Evolutionary conservation across 2,888 invertebrate genomes (phyloP), one percentile per base, ranked within the genome.

Genomic region (Dendrolimus pini): DNA sequence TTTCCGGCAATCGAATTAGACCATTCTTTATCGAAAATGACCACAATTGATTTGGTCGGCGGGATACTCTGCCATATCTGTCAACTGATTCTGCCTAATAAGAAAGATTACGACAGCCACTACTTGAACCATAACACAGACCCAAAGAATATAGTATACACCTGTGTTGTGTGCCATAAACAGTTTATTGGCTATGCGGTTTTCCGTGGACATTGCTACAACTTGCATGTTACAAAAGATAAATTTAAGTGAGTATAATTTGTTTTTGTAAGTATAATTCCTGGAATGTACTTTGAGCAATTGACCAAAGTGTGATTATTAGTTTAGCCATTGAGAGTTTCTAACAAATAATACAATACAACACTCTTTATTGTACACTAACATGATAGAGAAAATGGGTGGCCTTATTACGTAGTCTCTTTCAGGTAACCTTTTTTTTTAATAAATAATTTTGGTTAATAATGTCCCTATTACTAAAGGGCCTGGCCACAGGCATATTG

Each of bases 181-280:
- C 88, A 91, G 61, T 85, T 92, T 61, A 77, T 82, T 52, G 88
- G 88, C 58, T 93, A 93, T 72, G 85, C 91, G 2, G 91, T 90
- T 59, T 93, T 93, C 77, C 83, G 93, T 58, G 92, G 92, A 41
- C 93, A 93, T 75, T 93, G 93, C 77, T 93, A 93, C 72, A 73
- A 74, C 55, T 77, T 79, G 10, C 93, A 93, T 72, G 91, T 92
- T 54, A 85, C 85, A 18, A 93, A 92, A 71, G 85, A 91, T 58
- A 85, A 89, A 77, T 92, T 88, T 71, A 91, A 86, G 93, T 93
- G 68, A 85, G 91, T 76, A 58, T 56, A 10, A 47, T 6, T 30
- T 30, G 30, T 30, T 30, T 30, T 30, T 30, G 6, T 30, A 30
- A 6, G 6, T 30, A 30, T 30, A 30, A 6, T 30, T 30, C 0